Conservation (phyloP, 2,888 invertebrate genomes). For the Mechanitis messenoides region DNA sequence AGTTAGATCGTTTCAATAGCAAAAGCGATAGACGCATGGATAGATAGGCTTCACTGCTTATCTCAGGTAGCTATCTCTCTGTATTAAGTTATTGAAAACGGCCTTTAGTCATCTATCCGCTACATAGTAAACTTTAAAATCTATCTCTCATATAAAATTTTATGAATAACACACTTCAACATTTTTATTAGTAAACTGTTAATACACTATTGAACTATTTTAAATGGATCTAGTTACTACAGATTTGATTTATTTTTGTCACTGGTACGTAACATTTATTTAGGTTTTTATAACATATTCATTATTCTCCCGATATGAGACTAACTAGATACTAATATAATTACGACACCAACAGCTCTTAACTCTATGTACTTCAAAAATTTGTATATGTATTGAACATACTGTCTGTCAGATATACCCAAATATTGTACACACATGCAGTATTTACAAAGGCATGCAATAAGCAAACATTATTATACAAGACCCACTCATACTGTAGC, state of each 20-base stretch:
- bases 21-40: too few relatives aligned
- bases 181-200: not conserved
- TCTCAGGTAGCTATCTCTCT: too few relatives aligned
- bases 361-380: slow-evolving; percentile 4
- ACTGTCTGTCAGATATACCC: too few relatives aligned
- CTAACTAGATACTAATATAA: too few relatives aligned
- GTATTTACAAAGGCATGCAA: slow-evolving; percentile 24
- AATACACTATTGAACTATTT: not conserved
- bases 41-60: too few relatives aligned
- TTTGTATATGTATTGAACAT: slow-evolving; percentile 9
- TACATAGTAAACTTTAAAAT: slow-evolving; percentile 1
- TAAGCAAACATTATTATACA: slow-evolving; percentile 18
- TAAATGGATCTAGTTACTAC: too few relatives aligned
- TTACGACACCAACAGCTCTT: not conserved
- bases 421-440: slow-evolving; percentile 14
- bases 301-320: too few relatives aligned
- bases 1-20: too few relatives aligned
- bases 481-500: slow-evolving; percentile 24
- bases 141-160: slow-evolving; percentile 5
- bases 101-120: not conserved
- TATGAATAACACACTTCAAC: slow-evolving; percentile 6
- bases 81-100: too few relatives aligned
- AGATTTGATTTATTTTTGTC: too few relatives aligned
- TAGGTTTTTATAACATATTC: too few relatives aligned
- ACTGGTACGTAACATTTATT: too few relatives aligned